These are phyloP conservation scores for Ophonus ardosiacus DNA, from an alignment of 2,888 invertebrate species.

Conservation along the genomic window DNA sequence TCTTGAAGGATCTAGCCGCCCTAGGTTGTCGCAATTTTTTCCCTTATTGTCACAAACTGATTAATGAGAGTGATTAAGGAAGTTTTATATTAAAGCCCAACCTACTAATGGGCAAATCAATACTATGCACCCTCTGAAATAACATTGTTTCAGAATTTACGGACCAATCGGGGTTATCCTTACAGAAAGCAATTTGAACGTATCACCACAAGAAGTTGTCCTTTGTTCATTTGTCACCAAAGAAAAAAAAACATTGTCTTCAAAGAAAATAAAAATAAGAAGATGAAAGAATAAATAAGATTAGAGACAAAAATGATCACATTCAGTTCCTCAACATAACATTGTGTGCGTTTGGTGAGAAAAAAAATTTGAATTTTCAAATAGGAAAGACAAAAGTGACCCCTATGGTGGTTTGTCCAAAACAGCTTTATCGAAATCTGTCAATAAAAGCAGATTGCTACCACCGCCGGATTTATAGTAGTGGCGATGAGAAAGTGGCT, in stretches of 20 bases:
- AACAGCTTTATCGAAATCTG: too few species aligned
- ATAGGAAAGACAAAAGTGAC: too few species aligned
- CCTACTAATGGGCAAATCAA: constrained; percentile 39
- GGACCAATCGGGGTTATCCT: background rate
- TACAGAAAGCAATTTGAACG: background rate
- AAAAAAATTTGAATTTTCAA: too few species aligned
- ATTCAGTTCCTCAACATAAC: too few species aligned
- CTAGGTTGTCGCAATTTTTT: constrained; percentile 42
- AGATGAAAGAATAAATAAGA: background rate
- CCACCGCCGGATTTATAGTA: too few species aligned
- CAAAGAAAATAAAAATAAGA: too few species aligned
- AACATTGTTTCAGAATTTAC: constrained; percentile 30
- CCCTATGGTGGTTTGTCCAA: too few species aligned
- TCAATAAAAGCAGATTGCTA: too few species aligned
- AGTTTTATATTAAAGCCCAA: constrained; percentile 46
- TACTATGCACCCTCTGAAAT: constrained; percentile 39
- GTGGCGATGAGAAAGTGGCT: too few species aligned
- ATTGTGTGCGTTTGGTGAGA: too few species aligned
- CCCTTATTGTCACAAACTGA: constrained; percentile 35
- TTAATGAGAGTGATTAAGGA: constrained; percentile 44
- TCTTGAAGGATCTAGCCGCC: constrained; percentile 24
- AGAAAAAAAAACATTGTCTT: too few species aligned
- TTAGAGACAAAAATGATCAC: too few species aligned
- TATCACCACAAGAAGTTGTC: background rate
- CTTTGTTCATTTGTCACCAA: background rate